Evolutionary conservation across 2,888 invertebrate species (phyloP), one percentile per base, ranked within the genome.

Genomic region (Drosophila mettleri): DNA sequence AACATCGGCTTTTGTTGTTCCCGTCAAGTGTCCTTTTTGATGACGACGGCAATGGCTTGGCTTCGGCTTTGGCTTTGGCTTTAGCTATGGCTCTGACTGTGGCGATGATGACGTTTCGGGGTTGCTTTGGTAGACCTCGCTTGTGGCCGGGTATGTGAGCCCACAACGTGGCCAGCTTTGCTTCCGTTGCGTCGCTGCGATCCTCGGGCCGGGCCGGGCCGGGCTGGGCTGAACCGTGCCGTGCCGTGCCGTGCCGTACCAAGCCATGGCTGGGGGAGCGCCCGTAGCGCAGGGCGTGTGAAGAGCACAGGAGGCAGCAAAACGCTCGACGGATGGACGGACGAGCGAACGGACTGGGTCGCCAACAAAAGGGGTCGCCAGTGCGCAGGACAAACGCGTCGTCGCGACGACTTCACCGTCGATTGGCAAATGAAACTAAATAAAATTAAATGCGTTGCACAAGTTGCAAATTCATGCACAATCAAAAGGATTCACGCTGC

Each of bases 101-200:
- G 39, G 43, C n/a, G 46, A 59, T 52, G 67, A 61, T 65, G 78
- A 68, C 59, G 78, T 74, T 80, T 73, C 84, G 83, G 90, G 90
- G 90, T 90, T 88, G 90, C 89, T 86, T 77, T 75, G 90, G 90
- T 90, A 88, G 90, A 90, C 90, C 89, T 88, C 86, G 84, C 81
- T 90, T 90, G 90, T 89, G 90, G 90, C 89, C 90, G 83, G 82
- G 78, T 74, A 78, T 80, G 79, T 88, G 78, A 81, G 90, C 89
- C 89, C 90, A 85, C 90, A 90, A 88, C 80, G 88, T 73, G 86
- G 83, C 78, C 77, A 59, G 78, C 75, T 73, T 78, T 72, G 79
- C 79, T 81, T 83, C 79, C 89, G 73, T 57, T 36, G 46, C 46
- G 38, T 36, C 27, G 52, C 31, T 24, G 57, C 76, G 86, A 86